Percentiles rank a stretch among this genome's conserved stretches.
Evolutionary conservation across 1,140 invertebrate species (phyloP).

Genomic region (Mesaphorura yosii): DNA sequence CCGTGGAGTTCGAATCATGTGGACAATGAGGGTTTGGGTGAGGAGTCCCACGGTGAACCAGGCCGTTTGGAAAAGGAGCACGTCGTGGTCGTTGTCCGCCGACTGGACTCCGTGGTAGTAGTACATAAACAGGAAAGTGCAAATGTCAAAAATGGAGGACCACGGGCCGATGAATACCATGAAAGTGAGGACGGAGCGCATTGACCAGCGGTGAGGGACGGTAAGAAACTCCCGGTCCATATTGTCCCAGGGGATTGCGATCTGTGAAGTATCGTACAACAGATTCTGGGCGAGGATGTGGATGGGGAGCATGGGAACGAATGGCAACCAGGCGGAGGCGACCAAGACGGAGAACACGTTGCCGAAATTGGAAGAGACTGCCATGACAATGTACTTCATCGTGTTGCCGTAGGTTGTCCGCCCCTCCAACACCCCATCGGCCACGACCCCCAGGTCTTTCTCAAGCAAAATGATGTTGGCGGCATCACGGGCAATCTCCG

Average conservation of each 20-base stretch:
- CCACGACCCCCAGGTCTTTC: slow-evolving; percentile 21
- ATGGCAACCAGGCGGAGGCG: slow-evolving; percentile 16
- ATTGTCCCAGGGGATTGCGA: slow-evolving; percentile 19
- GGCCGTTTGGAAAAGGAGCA: slow-evolving; percentile 8
- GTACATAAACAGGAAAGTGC: slow-evolving; percentile 17
- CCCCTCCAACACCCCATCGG: slow-evolving; percentile 14
- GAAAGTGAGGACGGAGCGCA: slow-evolving; percentile 14
- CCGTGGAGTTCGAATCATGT: slow-evolving; percentile 17
- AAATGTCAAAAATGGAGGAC: slow-evolving; percentile 19
- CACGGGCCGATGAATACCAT: slow-evolving; percentile 19
- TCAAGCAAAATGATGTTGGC: slow-evolving; percentile 30
- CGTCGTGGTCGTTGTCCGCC: neutral
- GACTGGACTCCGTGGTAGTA: slow-evolving; percentile 10
- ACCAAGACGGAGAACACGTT: slow-evolving; percentile 16
- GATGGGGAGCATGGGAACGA: slow-evolving; percentile 13
- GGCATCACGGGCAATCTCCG: slow-evolving; percentile 29
- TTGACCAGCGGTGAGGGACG: slow-evolving; percentile 19
- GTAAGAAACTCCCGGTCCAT: slow-evolving; percentile 15
- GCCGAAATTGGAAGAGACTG: slow-evolving; percentile 14
- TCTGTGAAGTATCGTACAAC: slow-evolving; percentile 17
- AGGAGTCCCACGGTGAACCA: slow-evolving; percentile 18
- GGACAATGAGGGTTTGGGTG: slow-evolving; percentile 20
- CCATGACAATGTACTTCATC: slow-evolving; percentile 21
- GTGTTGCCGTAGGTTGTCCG: slow-evolving; percentile 19
- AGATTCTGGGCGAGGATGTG: slow-evolving; percentile 16